phyloP scores from a whole-genome alignment of 2,797 vertebrate genomes.

The Naso thynnoides region DNA sequence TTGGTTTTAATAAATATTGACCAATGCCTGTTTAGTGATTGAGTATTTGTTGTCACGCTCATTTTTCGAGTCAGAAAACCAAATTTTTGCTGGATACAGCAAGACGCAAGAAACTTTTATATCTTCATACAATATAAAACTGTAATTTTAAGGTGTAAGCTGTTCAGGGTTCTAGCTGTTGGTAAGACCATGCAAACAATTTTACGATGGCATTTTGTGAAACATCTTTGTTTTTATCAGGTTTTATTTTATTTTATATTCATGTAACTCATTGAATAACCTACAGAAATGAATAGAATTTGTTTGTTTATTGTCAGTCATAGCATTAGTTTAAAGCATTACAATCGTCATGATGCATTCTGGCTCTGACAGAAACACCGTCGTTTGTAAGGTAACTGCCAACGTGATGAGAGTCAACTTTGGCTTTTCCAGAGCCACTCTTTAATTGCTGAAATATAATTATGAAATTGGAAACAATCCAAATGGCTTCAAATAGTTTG shows the following conservation, averaged over 20 bases:
- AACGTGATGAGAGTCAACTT: conserved; percentile 31
- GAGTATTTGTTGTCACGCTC: not conserved
- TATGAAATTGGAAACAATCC: conserved; percentile 74
- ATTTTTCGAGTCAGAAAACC: not conserved
- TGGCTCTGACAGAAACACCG: conserved; percentile 19
- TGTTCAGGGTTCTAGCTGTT: not conserved
- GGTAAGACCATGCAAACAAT: not conserved
- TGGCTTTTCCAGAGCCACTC: conserved; percentile 41
- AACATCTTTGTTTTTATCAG: not conserved
- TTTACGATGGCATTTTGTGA: not conserved
- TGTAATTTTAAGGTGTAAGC: not conserved
- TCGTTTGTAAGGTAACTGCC: conserved; percentile 25
- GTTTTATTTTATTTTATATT: no score
- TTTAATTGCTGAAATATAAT: conserved; percentile 62
- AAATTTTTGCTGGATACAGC: not conserved
- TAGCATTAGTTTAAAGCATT: not conserved
- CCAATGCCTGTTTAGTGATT: not conserved
- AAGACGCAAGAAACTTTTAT: no score
- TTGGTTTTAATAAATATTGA: not conserved
- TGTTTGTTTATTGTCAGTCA: not conserved
- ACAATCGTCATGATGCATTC: not conserved
- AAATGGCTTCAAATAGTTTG: conserved; percentile 62
- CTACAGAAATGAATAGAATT: not conserved
- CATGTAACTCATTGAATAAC: not conserved
- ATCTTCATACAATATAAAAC: not conserved